Conservation (phyloP, 2,797 vertebrate species). For the Cetoscarus ocellatus region DNA sequence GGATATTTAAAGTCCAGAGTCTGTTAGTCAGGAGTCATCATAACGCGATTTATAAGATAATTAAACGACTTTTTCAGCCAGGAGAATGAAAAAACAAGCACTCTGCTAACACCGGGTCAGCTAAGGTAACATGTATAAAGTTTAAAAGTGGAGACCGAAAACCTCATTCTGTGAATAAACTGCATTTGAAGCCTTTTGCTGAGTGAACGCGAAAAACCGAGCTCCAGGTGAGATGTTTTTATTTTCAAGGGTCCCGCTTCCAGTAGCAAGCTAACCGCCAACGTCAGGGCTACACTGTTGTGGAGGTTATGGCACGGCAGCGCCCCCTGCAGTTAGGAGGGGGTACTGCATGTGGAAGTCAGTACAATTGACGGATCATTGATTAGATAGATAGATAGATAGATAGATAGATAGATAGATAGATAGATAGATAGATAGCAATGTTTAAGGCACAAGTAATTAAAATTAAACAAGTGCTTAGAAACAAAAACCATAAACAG, state of each 20-base stretch:
- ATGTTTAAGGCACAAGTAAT: no score
- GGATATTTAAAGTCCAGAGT: no score
- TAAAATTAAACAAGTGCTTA: no score
- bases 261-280: conserved; percentile 51
- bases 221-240: conserved; percentile 6
- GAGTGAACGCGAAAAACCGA: rapidly evolving
- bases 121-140: not conserved
- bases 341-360: not conserved
- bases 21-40: not conserved
- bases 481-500: no score
- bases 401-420: no score
- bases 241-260: conserved; percentile 79
- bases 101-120: no score
- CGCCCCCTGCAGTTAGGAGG: conserved; percentile 22
- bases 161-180: not conserved
- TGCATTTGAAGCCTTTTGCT: rapidly evolving
- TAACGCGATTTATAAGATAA: conserved; percentile 16
- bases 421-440: no score
- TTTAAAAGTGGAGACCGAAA: no score
- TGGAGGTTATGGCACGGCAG: not conserved
- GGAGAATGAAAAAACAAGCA: no score
- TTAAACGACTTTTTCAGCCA: no score
- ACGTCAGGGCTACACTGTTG: not conserved
- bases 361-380: no score
- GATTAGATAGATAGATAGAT: no score